Base-by-base conservation (phyloP, 1,140 invertebrate genomes). In the Diprion similis region DNA sequence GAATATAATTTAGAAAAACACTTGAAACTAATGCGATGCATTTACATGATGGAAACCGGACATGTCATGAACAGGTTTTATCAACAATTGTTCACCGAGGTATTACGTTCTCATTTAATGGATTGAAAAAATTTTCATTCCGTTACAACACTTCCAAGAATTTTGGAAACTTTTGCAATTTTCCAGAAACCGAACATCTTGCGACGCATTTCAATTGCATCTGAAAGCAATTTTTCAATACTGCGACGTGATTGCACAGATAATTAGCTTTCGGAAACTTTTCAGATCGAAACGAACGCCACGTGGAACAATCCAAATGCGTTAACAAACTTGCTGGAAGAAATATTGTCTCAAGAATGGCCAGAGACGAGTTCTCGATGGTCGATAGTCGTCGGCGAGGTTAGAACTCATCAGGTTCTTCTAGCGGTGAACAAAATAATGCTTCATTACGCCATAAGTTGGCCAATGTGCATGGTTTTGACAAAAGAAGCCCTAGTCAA, bases 11-110 rank as follows among this genome's bases (percentile, higher is more conserved):
- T 91, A 8, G 87, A 89, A 48, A 82, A 82, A 48, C 87, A 91
- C 75, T 81, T 91, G 48, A 84, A 85, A 64, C 80, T 89, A 70
- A 83, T 91, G 79, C 85, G 87, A 73, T 87, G 84, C n/a, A 83
- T 92, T 74, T 92, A 90, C 77, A 86, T 93, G 79, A 92, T 93
- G 90, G 90, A 90, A 79, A 78, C 80, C 10, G 92, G 91, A 48
- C 90, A 92, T 76, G 80, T 91, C 13, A 90, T 93, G 87, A 91
- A 89, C 78, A 89, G 90, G 73, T 92, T 93, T 80, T 92, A 90
- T 75, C 87, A 89, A 19, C 82, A 87, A 64, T 86, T 91, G 47
- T 92, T 92, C 87, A 77, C 89, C 13, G 90, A 90, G 86, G 91
- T 92, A 82, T 76, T 71, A 82, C 68, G 74, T 81, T 48, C 79